Evolutionary conservation across 2,888 invertebrate genomes (phyloP), one percentile per base, ranked within the genome.

Genomic region (Cheilosia scutellata): DNA sequence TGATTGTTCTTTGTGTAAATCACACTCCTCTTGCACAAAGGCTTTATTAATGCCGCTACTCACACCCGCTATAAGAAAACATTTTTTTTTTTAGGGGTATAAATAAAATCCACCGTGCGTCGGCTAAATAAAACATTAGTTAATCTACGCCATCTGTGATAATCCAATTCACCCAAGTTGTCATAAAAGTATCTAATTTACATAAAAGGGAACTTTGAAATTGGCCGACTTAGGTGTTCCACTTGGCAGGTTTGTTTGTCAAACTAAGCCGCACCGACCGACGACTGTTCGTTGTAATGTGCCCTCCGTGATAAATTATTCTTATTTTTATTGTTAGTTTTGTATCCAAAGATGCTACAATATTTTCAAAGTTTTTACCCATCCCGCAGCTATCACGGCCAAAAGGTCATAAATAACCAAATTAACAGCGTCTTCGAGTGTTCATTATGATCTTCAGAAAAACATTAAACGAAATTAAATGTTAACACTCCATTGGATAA

Each of bases 401-500:
- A 62, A 72, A 60, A 47, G 66, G 55, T 63, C 62, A 57, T 83
- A 74, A 83, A 83, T 74, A 84, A 71, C 53, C 40, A 76, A 75
- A 79, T 74, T 84, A 84, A 70, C 74, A 78, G 65, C 70, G 71
- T 66, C 71, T 71, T 65, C 60, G 65, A 79, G 75, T 75, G 65
- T 58, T 53, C 75, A 65, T 78, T 74, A 66, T 72, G 72, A 68
- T 66, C 25, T 72, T 76, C n/a, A 66, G 55, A 65, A 74, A 44
- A 62, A 63, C 74, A 75, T 63, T 75, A 58, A 75, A 70, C n/a
- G 57, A 68, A 79, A 51, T 55, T 79, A 66, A 66, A 79, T 84
- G 75, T 84, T 84, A 79, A 84, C 84, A 79, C 84, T 63, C 84
- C 53, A 84, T 79, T 65, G 65, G 79, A 55, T 70, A 65, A 66